Percentiles rank a stretch among this genome's conserved stretches.
phyloP scores from a whole-genome alignment of 2,113 vertebrate genomes.

The Oreochromis niloticus region DNA sequence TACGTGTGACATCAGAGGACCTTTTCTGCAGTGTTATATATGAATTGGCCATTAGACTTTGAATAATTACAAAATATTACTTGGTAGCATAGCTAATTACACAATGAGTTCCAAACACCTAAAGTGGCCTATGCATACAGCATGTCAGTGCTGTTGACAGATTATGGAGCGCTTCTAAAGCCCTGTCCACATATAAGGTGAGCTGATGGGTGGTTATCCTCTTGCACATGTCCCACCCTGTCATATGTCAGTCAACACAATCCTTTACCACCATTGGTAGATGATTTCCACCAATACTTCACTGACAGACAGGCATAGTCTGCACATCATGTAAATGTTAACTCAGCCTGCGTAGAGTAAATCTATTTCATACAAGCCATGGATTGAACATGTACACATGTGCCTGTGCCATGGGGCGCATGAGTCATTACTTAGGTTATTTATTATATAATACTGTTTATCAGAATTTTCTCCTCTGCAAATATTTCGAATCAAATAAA shows the following conservation, averaged over 20 bases:
- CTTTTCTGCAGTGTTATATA: neutral
- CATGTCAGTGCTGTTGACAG: neutral
- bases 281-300: neutral
- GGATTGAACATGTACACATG: neutral
- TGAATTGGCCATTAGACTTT: neutral
- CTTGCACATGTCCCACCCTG: neutral
- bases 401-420: no score
- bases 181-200: neutral
- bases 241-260: neutral
- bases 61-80: neutral
- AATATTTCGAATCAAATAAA: neutral
- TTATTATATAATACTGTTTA: neutral
- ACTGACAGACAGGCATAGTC: neutral
- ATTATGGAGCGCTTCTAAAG: neutral
- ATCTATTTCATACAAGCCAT: neutral
- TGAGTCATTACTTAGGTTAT: neutral
- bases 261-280: neutral
- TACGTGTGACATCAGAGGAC: neutral
- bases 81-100: neutral
- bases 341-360: neutral
- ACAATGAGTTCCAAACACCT: neutral
- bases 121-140: neutral
- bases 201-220: neutral
- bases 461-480: neutral
- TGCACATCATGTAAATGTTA: neutral